Evolutionary conservation across 2,113 vertebrate species (phyloP).

Genomic region (Paedocypris sp.): DNA sequence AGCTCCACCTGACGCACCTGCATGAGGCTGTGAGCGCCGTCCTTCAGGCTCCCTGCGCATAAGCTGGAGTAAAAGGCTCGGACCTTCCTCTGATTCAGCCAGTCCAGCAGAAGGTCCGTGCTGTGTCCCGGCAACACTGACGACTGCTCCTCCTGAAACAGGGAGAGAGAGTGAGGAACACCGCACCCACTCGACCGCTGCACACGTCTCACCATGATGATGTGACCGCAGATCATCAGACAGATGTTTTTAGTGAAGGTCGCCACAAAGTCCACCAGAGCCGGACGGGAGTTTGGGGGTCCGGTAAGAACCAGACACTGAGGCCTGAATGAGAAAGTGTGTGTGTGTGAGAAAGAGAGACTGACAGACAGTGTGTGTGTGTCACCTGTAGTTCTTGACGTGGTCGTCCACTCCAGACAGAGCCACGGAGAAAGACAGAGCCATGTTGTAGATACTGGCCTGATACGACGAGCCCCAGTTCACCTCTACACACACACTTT

Average conservation of each 20-base stretch:
- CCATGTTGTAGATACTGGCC: constrained; percentile 58
- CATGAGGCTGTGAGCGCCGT: constrained; percentile 49
- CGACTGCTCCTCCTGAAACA: constrained; percentile 39
- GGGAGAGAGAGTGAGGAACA: background rate
- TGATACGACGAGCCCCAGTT: constrained; percentile 66
- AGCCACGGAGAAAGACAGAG: constrained; percentile 54
- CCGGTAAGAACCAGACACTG: constrained; percentile 67
- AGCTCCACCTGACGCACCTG: constrained; percentile 46
- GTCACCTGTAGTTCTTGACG: constrained; percentile 65
- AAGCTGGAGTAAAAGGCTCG: constrained; percentile 56
- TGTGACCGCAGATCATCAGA: constrained; percentile 67
- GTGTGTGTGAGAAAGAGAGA: background rate
- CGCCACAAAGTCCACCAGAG: constrained; percentile 63
- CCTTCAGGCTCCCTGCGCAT: constrained; percentile 39
- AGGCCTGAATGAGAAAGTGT: constrained; percentile 42
- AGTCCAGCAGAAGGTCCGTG: constrained; percentile 46
- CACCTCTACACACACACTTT: constrained; percentile 43
- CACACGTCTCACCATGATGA: constrained; percentile 49
- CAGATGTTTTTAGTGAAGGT: constrained; percentile 64
- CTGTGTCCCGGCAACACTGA: background rate
- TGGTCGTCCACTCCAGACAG: constrained; percentile 58
- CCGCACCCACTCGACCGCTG: background rate
- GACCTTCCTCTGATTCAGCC: constrained; percentile 60
- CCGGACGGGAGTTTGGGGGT: constrained; percentile 52
- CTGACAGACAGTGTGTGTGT: background rate